Conservation (phyloP, 2,797 vertebrate genomes). For the Lacerta viridis region DNA sequence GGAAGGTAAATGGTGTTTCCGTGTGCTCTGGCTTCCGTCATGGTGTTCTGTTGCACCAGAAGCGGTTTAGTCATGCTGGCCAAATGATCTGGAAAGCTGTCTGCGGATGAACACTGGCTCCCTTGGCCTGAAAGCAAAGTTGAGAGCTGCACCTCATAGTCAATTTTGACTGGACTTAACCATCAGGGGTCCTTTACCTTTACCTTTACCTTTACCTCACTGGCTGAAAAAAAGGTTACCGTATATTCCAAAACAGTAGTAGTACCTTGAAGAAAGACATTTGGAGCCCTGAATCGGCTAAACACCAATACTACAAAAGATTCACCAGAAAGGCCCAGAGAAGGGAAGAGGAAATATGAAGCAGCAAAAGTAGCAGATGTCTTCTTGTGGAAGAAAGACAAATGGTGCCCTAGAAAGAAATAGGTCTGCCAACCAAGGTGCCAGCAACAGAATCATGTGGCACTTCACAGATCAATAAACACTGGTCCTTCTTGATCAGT, state of each 20-base stretch:
- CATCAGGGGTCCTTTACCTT: too few species aligned
- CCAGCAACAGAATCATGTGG: not conserved
- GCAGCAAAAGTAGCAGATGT: not conserved
- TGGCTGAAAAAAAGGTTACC: not conserved
- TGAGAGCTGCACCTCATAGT: too few species aligned
- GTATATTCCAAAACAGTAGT: not conserved
- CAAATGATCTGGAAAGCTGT: too few species aligned
- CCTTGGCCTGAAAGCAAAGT: too few species aligned
- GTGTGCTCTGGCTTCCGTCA: too few species aligned
- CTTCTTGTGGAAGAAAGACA: too few species aligned
- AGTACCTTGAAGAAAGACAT: not conserved
- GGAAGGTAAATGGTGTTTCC: too few species aligned
- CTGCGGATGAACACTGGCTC: too few species aligned
- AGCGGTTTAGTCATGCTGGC: too few species aligned
- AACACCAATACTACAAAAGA: not conserved
- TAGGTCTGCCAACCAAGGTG: not conserved
- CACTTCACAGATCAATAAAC: not conserved
- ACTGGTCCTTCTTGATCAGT: not conserved
- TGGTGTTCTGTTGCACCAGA: too few species aligned
- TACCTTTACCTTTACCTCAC: too few species aligned
- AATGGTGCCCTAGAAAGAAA: not conserved
- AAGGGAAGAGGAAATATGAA: not conserved
- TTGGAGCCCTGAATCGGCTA: not conserved
- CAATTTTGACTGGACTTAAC: too few species aligned
- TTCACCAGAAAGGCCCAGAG: not conserved